Base-by-base conservation (phyloP, 2,888 invertebrate species). In the Pseudanteris insignis region DNA sequence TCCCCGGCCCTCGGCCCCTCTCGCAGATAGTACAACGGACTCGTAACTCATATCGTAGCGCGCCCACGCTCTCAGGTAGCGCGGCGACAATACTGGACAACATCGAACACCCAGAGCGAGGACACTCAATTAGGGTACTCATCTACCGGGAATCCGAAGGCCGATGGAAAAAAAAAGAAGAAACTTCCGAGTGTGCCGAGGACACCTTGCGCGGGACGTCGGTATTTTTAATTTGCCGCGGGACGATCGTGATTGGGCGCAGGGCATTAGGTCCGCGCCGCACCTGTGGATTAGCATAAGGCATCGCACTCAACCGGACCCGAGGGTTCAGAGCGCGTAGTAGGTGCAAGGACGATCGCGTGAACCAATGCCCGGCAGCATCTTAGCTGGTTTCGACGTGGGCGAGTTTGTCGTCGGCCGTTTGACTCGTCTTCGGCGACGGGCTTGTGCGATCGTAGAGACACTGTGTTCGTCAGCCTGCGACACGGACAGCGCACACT, bases 101-200 rank as follows among this genome's bases (percentile, higher is more conserved):
- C 77, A 73, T 74, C 67, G 78, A 74, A 78, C 78, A 78, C 78
- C 78, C 78, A 78, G 76, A 70, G 78, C 73, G 78, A 78, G 72
- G 78, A 78, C 77, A 78, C 76, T 78, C 78, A 79, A 79, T 79
- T 79, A 78, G 77, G 73, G 70, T 63, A 64, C 64, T 32, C 46
- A 38, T 51, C 53, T 43, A 53, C 53, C 30, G 25, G 9, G 48
- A 57, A 46, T 6, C 25, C 30, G 24, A 7, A 8, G 28, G 18
- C 10, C 28, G 29, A 33, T 15, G 34, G 5, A 10, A 28, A 30
- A 47, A 30, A 15, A 18, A 18, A n/a, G n/a, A n/a, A n/a, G n/a
- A n/a, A n/a, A n/a, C n/a, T n/a, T n/a, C n/a, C 37, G 21, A 8
- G 11, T 12, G 18, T 6, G 18, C 38, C 26, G 26, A 8, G 38